Evolutionary conservation across 2,888 invertebrate species (phyloP).

Genomic region (Troglohyphantes excavatus): DNA sequence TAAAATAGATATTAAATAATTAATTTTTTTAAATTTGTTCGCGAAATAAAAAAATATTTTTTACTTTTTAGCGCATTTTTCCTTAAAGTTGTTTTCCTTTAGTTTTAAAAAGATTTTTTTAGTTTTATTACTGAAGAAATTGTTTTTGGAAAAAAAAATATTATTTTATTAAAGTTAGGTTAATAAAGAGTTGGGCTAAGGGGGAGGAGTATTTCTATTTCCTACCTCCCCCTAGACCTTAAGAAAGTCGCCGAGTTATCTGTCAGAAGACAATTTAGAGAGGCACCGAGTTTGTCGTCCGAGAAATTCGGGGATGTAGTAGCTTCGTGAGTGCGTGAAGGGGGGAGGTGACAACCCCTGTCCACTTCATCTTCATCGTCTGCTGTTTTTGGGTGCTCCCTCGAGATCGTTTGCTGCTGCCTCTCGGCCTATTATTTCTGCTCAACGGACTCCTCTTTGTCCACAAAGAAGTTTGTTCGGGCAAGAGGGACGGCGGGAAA

Average conservation of each 20-base stretch:
- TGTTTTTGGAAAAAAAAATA: no score
- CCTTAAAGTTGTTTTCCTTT: no score
- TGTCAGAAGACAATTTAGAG: slow-evolving; percentile 62
- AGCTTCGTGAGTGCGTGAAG: neutral
- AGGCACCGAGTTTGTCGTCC: slow-evolving; percentile 7
- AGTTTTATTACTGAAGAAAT: no score
- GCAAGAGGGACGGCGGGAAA: neutral
- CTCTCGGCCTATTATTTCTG: slow-evolving; percentile 41
- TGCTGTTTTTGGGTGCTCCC: slow-evolving; percentile 51
- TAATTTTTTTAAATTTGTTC: no score
- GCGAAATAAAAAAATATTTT: no score
- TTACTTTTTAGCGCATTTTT: no score
- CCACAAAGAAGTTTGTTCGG: slow-evolving; percentile 7
- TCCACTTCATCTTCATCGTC: slow-evolving; percentile 72
- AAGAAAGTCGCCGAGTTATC: slow-evolving; percentile 49
- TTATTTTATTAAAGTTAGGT: no score
- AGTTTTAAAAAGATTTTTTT: no score
- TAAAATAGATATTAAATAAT: no score
- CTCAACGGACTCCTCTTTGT: slow-evolving; percentile 4
- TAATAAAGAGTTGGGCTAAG: no score
- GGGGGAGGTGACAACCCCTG: slow-evolving; percentile 34
- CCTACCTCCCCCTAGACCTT: neutral
- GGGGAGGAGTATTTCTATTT: slow-evolving; percentile 14
- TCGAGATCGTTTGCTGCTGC: slow-evolving; percentile 26
- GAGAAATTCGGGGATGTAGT: neutral